Conservation (phyloP, 1,140 invertebrate species). For the Amyelois transitella region DNA sequence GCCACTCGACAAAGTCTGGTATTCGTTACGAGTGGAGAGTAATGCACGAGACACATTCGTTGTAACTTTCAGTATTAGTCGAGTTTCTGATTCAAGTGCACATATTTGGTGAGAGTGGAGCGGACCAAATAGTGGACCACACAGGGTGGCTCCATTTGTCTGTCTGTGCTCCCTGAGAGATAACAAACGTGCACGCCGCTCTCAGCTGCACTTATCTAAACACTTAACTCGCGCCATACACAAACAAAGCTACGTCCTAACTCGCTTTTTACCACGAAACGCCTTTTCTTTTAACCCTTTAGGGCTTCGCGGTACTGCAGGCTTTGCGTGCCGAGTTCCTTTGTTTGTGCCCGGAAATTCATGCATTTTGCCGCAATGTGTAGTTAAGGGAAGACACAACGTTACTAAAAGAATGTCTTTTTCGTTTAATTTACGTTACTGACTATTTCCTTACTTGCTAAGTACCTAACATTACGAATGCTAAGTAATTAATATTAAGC, state of each 20-base stretch:
- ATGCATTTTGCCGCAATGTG: constrained; percentile 58
- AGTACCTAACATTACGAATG: background rate
- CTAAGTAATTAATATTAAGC: background rate
- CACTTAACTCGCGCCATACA: constrained; percentile 64
- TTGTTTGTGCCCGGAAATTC: constrained; percentile 63
- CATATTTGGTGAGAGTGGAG: constrained; percentile 50
- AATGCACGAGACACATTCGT: constrained; percentile 4
- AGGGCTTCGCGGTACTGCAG: constrained; percentile 54
- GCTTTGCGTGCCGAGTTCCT: constrained; percentile 58
- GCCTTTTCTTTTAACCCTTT: constrained; percentile 66
- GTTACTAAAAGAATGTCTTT: constrained; percentile 45
- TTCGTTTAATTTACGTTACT: constrained; percentile 38
- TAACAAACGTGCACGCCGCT: constrained; percentile 64
- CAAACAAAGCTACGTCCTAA: constrained; percentile 67
- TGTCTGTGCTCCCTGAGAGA: constrained; percentile 52
- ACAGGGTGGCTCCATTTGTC: constrained; percentile 69
- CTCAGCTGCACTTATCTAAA: constrained; percentile 71
- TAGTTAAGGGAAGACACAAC: constrained; percentile 54
- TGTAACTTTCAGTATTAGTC: constrained; percentile 2
- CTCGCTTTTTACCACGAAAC: constrained; percentile 69
- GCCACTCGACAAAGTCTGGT: background rate
- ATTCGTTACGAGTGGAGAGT: constrained; percentile 3
- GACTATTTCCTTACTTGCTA: background rate
- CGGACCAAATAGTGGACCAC: constrained; percentile 63
- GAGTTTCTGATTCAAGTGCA: constrained; percentile 31